Evolutionary conservation across 2,888 invertebrate genomes (phyloP).

Genomic region (Lutraria lutraria): DNA sequence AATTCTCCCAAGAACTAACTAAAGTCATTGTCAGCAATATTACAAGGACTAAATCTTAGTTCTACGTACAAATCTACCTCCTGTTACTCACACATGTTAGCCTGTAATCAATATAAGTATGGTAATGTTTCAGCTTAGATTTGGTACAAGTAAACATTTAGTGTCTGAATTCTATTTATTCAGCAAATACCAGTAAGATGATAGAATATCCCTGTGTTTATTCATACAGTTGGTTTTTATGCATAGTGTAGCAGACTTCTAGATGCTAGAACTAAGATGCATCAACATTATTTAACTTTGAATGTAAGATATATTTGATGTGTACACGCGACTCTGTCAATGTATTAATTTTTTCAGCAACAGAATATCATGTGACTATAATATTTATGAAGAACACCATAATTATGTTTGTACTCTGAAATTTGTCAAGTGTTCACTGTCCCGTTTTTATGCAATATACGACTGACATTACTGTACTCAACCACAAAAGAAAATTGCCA

Average conservation of each 20-base stretch:
- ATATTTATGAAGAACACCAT: neutral
- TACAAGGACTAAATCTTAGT: no score
- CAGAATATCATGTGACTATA: neutral
- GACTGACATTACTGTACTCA: no score
- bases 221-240: neutral
- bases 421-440: neutral
- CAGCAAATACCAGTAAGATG: neutral
- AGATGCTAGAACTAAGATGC: neutral
- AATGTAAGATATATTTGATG: neutral
- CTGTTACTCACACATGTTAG: no score
- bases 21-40: no score
- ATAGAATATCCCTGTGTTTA: neutral
- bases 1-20: no score
- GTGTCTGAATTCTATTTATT: neutral
- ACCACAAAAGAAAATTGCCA: no score
- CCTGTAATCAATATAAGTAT: neutral
- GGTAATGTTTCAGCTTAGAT: neutral
- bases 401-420: neutral
- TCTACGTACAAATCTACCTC: no score
- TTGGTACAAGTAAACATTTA: neutral
- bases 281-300: neutral
- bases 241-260: neutral
- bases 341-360: neutral
- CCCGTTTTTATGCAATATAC: no score
- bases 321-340: neutral